A percentile compares a stretch with the other conserved stretches of the same genome.
These are phyloP conservation scores for Anadara kagoshimensis DNA, from an alignment of 1,140 invertebrate genomes.

Conservation along the genomic window DNA sequence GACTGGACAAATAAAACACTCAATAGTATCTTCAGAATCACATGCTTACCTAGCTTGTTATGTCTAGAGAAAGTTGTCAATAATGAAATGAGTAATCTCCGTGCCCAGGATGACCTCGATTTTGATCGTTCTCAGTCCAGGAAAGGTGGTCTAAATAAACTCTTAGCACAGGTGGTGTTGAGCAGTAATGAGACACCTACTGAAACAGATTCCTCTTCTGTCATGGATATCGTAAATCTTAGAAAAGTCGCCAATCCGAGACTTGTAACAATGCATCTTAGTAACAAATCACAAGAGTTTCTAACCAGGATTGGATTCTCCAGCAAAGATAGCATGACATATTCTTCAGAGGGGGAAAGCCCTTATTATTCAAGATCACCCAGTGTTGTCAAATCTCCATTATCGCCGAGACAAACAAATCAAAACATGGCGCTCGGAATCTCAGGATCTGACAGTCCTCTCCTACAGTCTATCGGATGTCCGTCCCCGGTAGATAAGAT, in stretches of 20 bases:
- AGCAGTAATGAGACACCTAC: conserved; percentile 28
- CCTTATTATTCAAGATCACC: too few relatives aligned
- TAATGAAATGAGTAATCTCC: conserved; percentile 61
- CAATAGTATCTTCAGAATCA: conserved; percentile 57
- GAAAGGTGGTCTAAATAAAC: conserved; percentile 49
- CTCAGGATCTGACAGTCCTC: not conserved
- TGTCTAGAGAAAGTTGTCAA: conserved; percentile 58
- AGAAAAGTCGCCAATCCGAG: conserved; percentile 60
- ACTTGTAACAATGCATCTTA: conserved; percentile 46
- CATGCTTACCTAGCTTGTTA: conserved; percentile 59
- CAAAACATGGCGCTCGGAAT: conserved; percentile 1
- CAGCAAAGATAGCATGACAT: conserved; percentile 5
- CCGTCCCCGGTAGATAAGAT: conserved; percentile 53
- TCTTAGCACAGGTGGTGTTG: conserved; percentile 32
- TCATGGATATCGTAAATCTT: conserved; percentile 34
- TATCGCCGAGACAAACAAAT: not conserved
- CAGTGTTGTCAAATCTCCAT: not conserved
- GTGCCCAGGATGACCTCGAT: conserved; percentile 59
- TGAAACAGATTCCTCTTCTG: conserved; percentile 17
- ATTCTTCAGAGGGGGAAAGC: not conserved
- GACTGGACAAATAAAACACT: conserved; percentile 53
- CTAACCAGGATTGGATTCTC: not conserved
- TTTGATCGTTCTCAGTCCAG: conserved; percentile 55
- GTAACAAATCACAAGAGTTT: not conserved
- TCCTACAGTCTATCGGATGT: conserved; percentile 20